Conservation (phyloP, 1,140 invertebrate species). For the Ptiloglossa arizonensis region DNA sequence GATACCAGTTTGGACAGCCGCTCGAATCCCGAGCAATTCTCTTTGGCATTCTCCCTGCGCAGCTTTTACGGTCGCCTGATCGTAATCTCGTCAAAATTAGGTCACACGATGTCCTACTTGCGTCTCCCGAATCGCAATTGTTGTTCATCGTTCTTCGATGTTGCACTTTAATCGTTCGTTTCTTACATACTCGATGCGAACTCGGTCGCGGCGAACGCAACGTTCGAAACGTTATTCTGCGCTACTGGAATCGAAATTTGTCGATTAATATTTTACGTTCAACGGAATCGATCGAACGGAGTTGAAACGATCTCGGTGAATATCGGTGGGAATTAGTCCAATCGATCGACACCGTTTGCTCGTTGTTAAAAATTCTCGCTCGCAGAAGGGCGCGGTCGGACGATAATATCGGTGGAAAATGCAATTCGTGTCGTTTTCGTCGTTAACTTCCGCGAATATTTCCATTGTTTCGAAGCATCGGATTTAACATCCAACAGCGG, state of each 20-base stretch:
- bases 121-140: conserved; percentile 20
- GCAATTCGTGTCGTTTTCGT: too few species aligned
- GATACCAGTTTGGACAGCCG: conserved; percentile 58
- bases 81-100: conserved; percentile 64
- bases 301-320: too few species aligned
- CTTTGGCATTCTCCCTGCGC: conserved; percentile 37
- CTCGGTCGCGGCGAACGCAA: too few species aligned
- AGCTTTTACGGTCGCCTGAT: conserved; percentile 61
- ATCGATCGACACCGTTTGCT: too few species aligned
- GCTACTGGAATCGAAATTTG: background rate
- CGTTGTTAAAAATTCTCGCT: too few species aligned
- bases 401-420: too few species aligned
- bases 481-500: background rate
- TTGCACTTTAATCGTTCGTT: background rate
- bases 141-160: conserved; percentile 15
- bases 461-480: background rate
- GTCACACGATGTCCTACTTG: conserved; percentile 39
- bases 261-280: background rate
- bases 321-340: too few species aligned
- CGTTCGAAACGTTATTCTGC: too few species aligned
- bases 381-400: too few species aligned
- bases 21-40: conserved; percentile 58
- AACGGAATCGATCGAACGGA: too few species aligned
- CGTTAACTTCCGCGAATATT: too few species aligned
- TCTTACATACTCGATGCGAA: background rate